Percentiles rank a stretch among this genome's conserved stretches.
These are phyloP conservation scores for Ptiloglossa arizonensis DNA, from an alignment of 1,140 invertebrate genomes.

Conservation along the genomic window DNA sequence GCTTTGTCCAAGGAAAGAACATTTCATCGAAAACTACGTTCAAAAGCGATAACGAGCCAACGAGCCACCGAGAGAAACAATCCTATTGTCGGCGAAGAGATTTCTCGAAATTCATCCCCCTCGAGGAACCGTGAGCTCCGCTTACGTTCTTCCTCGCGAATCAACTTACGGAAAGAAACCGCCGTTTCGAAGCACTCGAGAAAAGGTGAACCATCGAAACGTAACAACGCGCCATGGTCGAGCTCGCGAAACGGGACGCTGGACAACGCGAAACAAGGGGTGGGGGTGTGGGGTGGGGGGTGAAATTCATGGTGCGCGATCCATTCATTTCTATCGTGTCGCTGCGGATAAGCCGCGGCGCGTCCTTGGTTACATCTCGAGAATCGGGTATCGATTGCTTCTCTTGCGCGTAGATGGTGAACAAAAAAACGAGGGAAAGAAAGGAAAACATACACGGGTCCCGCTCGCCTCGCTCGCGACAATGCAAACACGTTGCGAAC, in stretches of 20 bases:
- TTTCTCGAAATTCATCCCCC: too few species aligned
- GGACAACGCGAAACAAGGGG: background rate
- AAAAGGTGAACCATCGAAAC: too few species aligned
- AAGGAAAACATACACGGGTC: slow-evolving; percentile 21
- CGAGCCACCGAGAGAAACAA: too few species aligned
- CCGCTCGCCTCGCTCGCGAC: slow-evolving; percentile 19
- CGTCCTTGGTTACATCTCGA: slow-evolving; percentile 59
- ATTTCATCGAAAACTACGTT: too few species aligned
- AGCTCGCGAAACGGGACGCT: background rate
- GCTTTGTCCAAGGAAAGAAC: too few species aligned
- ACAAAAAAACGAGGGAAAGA: slow-evolving; percentile 34
- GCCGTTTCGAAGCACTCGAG: too few species aligned
- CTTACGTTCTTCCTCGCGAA: background rate
- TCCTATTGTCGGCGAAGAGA: too few species aligned
- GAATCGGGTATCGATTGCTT: slow-evolving; percentile 62
- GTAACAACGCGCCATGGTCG: too few species aligned
- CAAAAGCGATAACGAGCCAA: too few species aligned
- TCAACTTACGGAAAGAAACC: background rate
- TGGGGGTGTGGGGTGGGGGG: too few species aligned
- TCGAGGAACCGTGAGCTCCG: too few species aligned
- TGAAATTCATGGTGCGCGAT: slow-evolving; percentile 1
- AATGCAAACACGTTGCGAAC: slow-evolving; percentile 50
- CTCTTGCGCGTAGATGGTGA: slow-evolving; percentile 44
- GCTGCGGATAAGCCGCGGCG: slow-evolving; percentile 48
- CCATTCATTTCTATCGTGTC: slow-evolving; percentile 44